Conservation (phyloP, 2,797 vertebrate species). For the Onychomys arenicola region DNA sequence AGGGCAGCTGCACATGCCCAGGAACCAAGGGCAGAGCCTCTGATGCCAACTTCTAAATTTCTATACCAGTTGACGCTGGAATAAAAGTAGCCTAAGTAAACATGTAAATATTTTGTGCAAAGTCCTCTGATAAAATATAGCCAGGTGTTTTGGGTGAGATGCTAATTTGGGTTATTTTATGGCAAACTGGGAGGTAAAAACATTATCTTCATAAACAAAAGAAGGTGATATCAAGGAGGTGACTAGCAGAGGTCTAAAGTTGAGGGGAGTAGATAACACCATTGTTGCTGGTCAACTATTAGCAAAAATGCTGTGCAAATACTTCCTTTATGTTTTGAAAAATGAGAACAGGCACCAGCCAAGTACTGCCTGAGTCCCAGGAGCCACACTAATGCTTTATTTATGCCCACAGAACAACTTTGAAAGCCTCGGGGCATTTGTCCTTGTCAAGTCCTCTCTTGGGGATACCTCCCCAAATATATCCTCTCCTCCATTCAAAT, state of each 20-base stretch:
- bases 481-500: background rate
- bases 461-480: background rate
- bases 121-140: slow-evolving; percentile 30
- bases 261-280: background rate
- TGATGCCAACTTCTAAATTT: background rate
- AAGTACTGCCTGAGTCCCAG: background rate
- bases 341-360: background rate
- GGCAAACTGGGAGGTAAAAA: background rate
- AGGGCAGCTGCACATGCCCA: background rate
- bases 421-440: background rate
- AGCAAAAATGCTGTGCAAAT: background rate
- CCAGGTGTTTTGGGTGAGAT: background rate
- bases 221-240: background rate
- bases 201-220: background rate
- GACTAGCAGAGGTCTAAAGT: background rate
- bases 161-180: background rate
- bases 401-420: background rate
- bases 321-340: background rate
- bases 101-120: background rate
- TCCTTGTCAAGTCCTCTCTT: background rate
- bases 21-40: background rate
- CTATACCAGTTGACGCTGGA: background rate
- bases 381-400: background rate
- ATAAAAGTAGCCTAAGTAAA: slow-evolving; percentile 16
- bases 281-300: background rate